A percentile compares a stretch with the other conserved stretches of the same genome.
Evolutionary conservation across 2,888 invertebrate genomes (phyloP).

Genomic region (Bibio marci): DNA sequence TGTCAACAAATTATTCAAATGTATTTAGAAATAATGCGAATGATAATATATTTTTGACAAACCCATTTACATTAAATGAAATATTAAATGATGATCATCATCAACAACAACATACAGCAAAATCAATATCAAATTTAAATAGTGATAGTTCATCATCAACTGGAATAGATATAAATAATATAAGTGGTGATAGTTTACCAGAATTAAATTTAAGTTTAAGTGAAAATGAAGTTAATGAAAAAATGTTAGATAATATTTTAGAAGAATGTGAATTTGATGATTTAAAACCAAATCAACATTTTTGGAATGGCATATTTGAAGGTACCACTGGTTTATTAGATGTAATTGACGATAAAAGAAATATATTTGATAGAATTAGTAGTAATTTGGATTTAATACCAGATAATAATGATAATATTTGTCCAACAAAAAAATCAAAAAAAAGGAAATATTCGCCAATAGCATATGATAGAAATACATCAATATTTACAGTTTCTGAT

Average conservation of each 20-base stretch:
- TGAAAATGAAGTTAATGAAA: constrained; percentile 23
- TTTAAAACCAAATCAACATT: constrained; percentile 27
- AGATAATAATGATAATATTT: too few species aligned
- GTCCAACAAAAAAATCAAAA: constrained; percentile 3
- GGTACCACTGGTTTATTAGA: constrained; percentile 22
- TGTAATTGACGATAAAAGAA: constrained; percentile 19
- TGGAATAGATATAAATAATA: constrained; percentile 13
- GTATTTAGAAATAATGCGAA: constrained; percentile 1
- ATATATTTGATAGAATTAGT: too few species aligned
- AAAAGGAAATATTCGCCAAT: constrained; percentile 5
- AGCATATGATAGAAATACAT: constrained; percentile 5
- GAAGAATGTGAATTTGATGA: constrained; percentile 30
- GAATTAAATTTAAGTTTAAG: constrained; percentile 25
- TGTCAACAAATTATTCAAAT: constrained; percentile 3
- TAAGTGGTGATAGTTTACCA: constrained; percentile 27
- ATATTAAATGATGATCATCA: constrained; percentile 14
- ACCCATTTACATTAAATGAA: constrained; percentile 18
- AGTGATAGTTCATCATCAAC: constrained; percentile 3
- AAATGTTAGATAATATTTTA: constrained; percentile 28
- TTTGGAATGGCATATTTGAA: constrained; percentile 30
- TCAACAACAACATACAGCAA: not conserved
- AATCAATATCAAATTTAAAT: not conserved
- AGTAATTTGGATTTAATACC: too few species aligned
- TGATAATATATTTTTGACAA: constrained; percentile 7
- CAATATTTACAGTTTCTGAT: constrained; percentile 8